Base-by-base conservation (phyloP, 2,113 vertebrate genomes). In the Heterotis niloticus region DNA sequence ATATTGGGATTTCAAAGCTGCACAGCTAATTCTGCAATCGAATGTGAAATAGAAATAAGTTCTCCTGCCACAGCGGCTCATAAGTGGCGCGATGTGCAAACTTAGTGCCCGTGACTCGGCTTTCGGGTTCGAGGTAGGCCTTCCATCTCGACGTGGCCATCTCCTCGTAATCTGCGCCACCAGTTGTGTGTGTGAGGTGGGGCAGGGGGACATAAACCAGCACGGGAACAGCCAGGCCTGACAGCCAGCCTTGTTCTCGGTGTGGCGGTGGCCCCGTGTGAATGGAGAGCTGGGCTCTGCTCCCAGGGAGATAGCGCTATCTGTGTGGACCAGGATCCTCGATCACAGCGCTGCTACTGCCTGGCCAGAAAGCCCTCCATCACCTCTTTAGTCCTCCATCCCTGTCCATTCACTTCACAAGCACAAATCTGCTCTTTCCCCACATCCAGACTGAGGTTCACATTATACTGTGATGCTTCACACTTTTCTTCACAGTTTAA, bases 241-340 rank as follows among this genome's bases (percentile, higher is more conserved):
- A 85, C 84, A 86, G 82, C 69, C 18, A 71, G 73, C 80, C 81
- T 85, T 85, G 83, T 85, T 84, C 81, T 80, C 62, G 69, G 83
- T 54, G 26, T 24, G 65, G 80, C 67, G 51, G 77, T 75, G 75
- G 76, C 65, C 59, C 26, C 24, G 23, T 80, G 81, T 85, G 83
- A 85, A 84, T 76, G 78, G 74, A 81, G 64, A 26, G 26, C 59
- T 34, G 76, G 70, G 77, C 80, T 71, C 78, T 86, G 86, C 82
- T 80, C 68, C 81, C 54, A 23, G 81, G 81, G 85, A 85, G 86
- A 87, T 87, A 86, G 81, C 82, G 80, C 84, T 87, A 86, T 87
- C 86, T 84, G 34, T 62, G 73, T 64, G 44, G 74, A 78, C 83
- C 85, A 81, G 81, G 26, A 60, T 76, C 81, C 81, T 77, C 82